These are phyloP conservation scores for Lucilia sericata DNA, from an alignment of 1,140 invertebrate species.

Conservation along the genomic window DNA sequence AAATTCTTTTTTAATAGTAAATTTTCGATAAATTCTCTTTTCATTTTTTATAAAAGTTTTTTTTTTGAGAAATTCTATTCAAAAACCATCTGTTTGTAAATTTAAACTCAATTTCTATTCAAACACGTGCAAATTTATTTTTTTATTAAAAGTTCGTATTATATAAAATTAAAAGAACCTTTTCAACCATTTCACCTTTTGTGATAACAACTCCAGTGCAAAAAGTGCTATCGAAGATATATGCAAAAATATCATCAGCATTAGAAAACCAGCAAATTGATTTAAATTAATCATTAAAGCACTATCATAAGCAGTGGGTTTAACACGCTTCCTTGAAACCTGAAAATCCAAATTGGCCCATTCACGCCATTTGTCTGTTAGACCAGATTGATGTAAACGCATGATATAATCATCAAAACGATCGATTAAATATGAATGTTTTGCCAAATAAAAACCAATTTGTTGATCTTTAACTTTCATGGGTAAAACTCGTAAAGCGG, in stretches of 20 bases:
- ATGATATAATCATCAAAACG: not conserved
- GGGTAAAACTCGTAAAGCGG: not conserved
- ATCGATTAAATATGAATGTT: conserved; percentile 33
- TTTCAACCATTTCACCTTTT: not conserved
- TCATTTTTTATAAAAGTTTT: no score
- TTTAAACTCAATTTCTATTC: no score
- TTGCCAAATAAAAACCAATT: conserved; percentile 7
- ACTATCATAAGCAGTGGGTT: not conserved
- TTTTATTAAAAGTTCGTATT: no score
- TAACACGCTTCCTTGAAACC: not conserved
- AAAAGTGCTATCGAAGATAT: not conserved
- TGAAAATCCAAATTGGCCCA: not conserved
- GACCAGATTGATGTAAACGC: not conserved
- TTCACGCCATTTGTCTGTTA: not conserved
- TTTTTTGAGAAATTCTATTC: no score
- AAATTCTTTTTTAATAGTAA: no score
- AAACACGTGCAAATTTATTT: no score
- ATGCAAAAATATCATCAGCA: not conserved
- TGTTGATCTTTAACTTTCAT: conserved; percentile 26
- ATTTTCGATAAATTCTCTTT: no score
- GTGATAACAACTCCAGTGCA: conserved; percentile 11
- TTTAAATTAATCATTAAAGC: not conserved
- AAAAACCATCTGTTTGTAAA: no score
- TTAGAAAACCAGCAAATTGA: conserved; percentile 5
- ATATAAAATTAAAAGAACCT: conserved; percentile 19